Conservation (phyloP, 1,140 invertebrate species). For the Bombus sylvicola region DNA sequence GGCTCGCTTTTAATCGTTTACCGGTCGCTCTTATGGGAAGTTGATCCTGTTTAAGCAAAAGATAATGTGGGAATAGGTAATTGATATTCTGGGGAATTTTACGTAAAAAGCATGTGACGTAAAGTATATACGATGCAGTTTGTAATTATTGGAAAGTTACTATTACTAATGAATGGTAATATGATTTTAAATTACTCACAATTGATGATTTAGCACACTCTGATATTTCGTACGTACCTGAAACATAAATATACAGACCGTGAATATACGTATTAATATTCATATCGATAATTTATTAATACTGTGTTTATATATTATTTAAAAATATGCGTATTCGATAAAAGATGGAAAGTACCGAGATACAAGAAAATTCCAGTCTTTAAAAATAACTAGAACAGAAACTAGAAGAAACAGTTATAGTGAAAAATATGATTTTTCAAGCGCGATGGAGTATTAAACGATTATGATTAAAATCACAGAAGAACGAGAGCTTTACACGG, state of each 20-base stretch:
- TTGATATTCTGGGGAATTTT: not conserved
- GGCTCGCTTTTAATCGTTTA: not conserved
- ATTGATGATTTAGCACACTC: not conserved
- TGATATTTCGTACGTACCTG: slow-evolving; percentile 26
- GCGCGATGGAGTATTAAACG: not conserved
- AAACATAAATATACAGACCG: not conserved
- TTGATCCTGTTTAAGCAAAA: not conserved
- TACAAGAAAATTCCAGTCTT: not conserved
- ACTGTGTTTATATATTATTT: not conserved
- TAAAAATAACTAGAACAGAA: not conserved
- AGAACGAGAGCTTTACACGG: too few species aligned
- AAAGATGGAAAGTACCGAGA: not conserved
- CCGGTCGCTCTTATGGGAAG: not conserved
- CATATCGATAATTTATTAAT: not conserved
- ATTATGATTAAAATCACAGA: too few species aligned
- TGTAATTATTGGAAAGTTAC: not conserved
- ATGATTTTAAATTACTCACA: slow-evolving; percentile 5
- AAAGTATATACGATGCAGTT: not conserved
- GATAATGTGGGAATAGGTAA: not conserved
- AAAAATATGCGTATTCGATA: not conserved
- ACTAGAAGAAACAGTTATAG: too few species aligned
- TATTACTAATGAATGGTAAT: not conserved
- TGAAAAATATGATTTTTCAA: not conserved
- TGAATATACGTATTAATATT: not conserved
- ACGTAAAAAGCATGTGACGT: not conserved